A percentile compares a stretch with the other conserved stretches of the same genome.
Evolutionary conservation across 2,797 vertebrate genomes (phyloP).

Genomic region (Myotis daubentonii): DNA sequence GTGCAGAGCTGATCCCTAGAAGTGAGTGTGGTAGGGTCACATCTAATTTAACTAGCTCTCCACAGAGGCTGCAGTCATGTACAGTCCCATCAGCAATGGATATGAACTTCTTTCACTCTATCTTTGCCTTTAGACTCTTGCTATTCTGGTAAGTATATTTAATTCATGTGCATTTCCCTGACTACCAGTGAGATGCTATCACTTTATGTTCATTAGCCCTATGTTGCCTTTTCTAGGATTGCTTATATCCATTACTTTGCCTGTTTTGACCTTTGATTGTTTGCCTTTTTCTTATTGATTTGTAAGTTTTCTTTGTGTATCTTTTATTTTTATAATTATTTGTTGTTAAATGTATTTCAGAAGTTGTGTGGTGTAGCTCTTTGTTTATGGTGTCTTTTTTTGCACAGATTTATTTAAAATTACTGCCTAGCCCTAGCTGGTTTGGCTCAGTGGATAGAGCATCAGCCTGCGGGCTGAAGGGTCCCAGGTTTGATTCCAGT

Average conservation of each 20-base stretch:
- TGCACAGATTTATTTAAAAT: slow-evolving; percentile 51
- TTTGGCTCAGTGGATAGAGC: too few relatives aligned
- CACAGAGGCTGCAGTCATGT: background rate
- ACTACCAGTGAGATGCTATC: background rate
- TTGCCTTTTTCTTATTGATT: slow-evolving; percentile 28
- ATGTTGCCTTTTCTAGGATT: background rate
- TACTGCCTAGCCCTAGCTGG: background rate
- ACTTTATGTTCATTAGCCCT: background rate
- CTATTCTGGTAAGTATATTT: background rate
- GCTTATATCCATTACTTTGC: background rate
- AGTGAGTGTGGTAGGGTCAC: background rate
- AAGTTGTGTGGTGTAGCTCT: slow-evolving; percentile 11
- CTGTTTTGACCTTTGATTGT: background rate
- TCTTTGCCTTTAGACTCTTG: background rate
- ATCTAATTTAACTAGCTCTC: background rate
- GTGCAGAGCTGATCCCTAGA: background rate
- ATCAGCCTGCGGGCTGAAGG: too few relatives aligned
- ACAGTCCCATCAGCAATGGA: background rate
- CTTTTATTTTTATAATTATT: slow-evolving; percentile 29
- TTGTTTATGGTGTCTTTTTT: slow-evolving; percentile 35
- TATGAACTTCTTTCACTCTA: background rate
- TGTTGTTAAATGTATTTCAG: background rate
- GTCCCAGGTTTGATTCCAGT: too few relatives aligned
- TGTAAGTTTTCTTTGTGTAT: slow-evolving; percentile 9
- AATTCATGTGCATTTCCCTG: background rate